These are phyloP conservation scores for Xenotilapia flavipinnis DNA, from an alignment of 2,113 vertebrate genomes.

Conservation along the genomic window DNA sequence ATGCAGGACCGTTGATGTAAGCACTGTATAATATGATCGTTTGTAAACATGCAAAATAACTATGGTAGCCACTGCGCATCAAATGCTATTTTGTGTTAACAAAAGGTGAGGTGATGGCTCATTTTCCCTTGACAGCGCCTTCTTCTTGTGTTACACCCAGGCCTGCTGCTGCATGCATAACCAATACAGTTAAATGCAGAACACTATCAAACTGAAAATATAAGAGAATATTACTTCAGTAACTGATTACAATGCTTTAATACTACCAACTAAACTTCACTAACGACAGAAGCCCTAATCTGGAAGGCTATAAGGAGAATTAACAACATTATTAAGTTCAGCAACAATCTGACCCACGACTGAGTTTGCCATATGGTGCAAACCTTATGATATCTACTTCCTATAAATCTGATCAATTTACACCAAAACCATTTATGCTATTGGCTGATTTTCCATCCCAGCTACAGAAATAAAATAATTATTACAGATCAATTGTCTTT, in stretches of 20 bases:
- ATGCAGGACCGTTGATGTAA: not conserved
- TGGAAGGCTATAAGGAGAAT: not conserved
- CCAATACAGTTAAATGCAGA: not conserved
- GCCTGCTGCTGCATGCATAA: not conserved
- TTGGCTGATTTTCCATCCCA: not conserved
- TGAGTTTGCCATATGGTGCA: slow-evolving; percentile 5
- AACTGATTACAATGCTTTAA: not conserved
- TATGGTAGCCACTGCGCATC: not conserved
- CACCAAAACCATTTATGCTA: not conserved
- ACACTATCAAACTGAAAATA: not conserved
- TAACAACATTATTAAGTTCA: not conserved
- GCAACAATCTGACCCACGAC: not conserved
- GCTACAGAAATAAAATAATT: not conserved
- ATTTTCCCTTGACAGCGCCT: not conserved
- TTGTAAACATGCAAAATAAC: not conserved
- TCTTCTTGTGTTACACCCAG: not conserved
- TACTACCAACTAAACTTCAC: not conserved
- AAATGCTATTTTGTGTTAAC: slow-evolving; percentile 3
- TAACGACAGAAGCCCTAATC: not conserved
- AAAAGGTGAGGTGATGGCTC: not conserved
- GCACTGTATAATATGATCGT: not conserved
- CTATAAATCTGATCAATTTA: slow-evolving; percentile 32
- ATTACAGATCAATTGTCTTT: not conserved
- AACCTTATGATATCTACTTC: not conserved
- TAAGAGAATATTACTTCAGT: not conserved